Evolutionary conservation across 2,888 invertebrate genomes (phyloP), one percentile per base, ranked within the genome.

Genomic region (Leucozona laternaria): DNA sequence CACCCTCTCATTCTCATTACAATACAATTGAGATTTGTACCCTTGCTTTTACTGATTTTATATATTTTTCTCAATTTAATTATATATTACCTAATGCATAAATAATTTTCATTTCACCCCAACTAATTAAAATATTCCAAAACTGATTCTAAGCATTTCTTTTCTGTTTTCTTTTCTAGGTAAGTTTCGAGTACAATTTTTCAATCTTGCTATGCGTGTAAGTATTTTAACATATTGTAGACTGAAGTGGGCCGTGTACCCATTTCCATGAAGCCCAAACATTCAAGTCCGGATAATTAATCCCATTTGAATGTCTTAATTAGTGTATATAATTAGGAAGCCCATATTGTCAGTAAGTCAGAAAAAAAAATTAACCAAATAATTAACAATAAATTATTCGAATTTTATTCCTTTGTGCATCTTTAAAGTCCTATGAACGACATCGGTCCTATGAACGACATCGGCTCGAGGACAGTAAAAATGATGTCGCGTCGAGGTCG

Each of bases 401-500:
- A 73, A 85, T 85, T 85, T 85, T 57, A 85, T 77, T 85, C 80
- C 80, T 85, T 68, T 85, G 80, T 85, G 80, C 77, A 85, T 77
- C 77, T 48, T 80, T 85, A 78, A 80, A 11, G 34, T 40, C n/a
- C 37, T 31, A 2, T 53, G 37, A 53, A 68, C 53, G 34, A 68
- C 68, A 68, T 34, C 20, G n/a, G 22, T 6, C 2, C 31, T n/a
- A n/a, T 50, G 50, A 50, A 66, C 50, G 31, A 66, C 66, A 66
- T 31, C 17, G 15, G 22, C n/a, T 1, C n/a, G 10, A 64, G 15
- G 25, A 40, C 22, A 25, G 53, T 45, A 28, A 13, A 45, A 64
- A 28, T 45, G 13, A 28, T 28, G 45, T 31, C 64, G 64, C 64
- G 64, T 45, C 28, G 45, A 25, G 43, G 62, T 28, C 40, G 62